Percentiles rank a stretch among this genome's conserved stretches.
Evolutionary conservation across 2,888 invertebrate genomes (phyloP).

Genomic region (Acanthosepion esculentum): DNA sequence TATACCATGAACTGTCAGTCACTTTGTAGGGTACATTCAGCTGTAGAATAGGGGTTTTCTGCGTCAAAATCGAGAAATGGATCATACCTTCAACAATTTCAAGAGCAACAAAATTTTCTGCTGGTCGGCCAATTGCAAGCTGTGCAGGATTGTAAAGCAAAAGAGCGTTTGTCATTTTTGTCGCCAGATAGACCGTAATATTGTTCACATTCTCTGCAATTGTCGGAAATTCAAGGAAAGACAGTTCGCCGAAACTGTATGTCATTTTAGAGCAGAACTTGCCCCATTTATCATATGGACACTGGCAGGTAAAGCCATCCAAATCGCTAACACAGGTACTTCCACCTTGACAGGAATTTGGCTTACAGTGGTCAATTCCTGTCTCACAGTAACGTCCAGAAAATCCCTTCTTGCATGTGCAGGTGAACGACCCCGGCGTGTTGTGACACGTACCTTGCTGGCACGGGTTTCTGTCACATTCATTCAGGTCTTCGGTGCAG

Average conservation of each 20-base stretch:
- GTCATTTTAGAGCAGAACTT: constrained; percentile 92
- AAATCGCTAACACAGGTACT: constrained; percentile 62
- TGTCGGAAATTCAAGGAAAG: constrained; percentile 90
- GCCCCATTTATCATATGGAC: constrained; percentile 89
- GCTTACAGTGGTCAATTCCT: constrained; percentile 60
- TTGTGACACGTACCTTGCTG: constrained; percentile 83
- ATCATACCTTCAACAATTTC: constrained; percentile 89
- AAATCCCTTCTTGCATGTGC: constrained; percentile 66
- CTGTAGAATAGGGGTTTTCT: constrained; percentile 87
- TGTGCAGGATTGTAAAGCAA: constrained; percentile 93
- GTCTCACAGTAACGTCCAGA: constrained; percentile 66
- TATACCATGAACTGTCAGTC: constrained; percentile 92
- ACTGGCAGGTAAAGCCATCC: constrained; percentile 86
- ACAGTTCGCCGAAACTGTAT: constrained; percentile 90
- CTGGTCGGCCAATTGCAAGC: constrained; percentile 76
- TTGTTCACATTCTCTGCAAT: constrained; percentile 88
- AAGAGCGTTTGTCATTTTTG: constrained; percentile 88
- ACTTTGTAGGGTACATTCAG: constrained; percentile 82
- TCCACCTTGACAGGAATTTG: constrained; percentile 64
- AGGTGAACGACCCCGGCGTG: constrained; percentile 62
- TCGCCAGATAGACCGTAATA: constrained; percentile 90
- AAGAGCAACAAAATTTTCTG: constrained; percentile 89
- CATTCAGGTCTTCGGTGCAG: constrained; percentile 65
- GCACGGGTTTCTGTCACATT: constrained; percentile 91
- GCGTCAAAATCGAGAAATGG: constrained; percentile 84